Conservation (phyloP, 2,113 vertebrate species). For the Albula goreensis region DNA sequence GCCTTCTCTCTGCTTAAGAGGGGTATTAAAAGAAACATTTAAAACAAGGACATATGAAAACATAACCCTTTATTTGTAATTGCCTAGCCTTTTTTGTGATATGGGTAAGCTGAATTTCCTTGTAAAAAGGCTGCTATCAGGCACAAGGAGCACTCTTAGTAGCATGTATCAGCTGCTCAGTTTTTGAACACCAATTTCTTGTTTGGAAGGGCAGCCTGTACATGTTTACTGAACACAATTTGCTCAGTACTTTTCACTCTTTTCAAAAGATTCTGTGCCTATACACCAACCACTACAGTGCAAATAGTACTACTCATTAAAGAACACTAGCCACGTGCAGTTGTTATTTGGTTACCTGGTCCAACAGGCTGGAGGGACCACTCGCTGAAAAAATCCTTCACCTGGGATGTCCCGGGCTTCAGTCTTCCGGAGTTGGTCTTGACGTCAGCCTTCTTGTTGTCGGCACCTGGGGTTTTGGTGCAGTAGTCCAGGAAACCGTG, state of each 20-base stretch:
- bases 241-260: background rate
- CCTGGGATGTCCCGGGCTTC: conserved; percentile 85
- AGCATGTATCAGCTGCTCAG: background rate
- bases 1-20: background rate
- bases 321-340: too few species aligned
- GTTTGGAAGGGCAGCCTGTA: background rate
- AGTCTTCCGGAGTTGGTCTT: conserved; percentile 87
- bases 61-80: background rate
- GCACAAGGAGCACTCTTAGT: background rate
- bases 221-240: background rate
- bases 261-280: background rate
- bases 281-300: too few species aligned
- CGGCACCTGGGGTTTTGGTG: conserved; percentile 87
- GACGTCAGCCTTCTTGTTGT: conserved; percentile 94
- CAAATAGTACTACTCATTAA: too few species aligned
- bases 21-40: background rate
- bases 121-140: background rate
- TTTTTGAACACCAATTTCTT: background rate
- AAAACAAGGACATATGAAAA: too few species aligned
- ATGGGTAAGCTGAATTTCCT: background rate
- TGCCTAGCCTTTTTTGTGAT: background rate
- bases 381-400: conserved; percentile 89
- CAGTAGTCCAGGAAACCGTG: conserved; percentile 95
- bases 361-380: conserved; percentile 93
- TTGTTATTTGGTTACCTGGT: conserved; percentile 74